Evolutionary conservation across 2,113 vertebrate genomes (phyloP).

Genomic region (Riparia riparia): DNA sequence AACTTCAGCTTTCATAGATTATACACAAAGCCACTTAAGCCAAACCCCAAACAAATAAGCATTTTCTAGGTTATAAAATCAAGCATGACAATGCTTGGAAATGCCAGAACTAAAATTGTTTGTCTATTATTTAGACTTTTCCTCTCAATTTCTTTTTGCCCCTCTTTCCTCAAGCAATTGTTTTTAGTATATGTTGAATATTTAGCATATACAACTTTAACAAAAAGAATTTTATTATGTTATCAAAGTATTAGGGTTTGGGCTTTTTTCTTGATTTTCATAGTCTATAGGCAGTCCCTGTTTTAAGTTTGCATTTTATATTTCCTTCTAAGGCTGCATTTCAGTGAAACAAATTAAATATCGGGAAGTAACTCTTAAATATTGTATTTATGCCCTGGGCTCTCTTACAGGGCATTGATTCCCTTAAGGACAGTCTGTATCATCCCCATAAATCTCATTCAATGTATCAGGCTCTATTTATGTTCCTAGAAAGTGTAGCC

Average conservation of each 20-base stretch:
- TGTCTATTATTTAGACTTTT: not conserved
- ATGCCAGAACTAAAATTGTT: not conserved
- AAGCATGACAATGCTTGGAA: not conserved
- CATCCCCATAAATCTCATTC: not conserved
- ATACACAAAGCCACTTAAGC: not conserved
- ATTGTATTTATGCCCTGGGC: not conserved
- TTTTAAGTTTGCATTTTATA: not conserved
- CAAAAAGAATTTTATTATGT: not conserved
- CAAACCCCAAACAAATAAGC: not conserved
- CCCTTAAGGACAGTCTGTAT: not conserved
- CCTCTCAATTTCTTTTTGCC: not conserved
- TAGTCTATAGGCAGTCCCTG: not conserved
- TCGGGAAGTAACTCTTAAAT: not conserved
- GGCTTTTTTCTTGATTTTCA: not conserved
- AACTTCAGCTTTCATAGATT: not conserved
- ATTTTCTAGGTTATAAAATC: not conserved
- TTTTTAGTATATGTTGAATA: not conserved
- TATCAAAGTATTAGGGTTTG: not conserved
- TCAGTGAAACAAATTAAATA: not conserved
- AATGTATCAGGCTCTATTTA: not conserved
- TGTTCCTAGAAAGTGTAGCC: not conserved
- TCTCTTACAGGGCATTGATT: not conserved
- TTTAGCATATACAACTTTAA: not conserved
- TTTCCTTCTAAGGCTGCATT: not conserved
- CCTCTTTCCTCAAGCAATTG: not conserved